A percentile compares a stretch with the other conserved stretches of the same genome.
Evolutionary conservation across 2,888 invertebrate species (phyloP).

Genomic region (Gastracanthus pulcherrimus): DNA sequence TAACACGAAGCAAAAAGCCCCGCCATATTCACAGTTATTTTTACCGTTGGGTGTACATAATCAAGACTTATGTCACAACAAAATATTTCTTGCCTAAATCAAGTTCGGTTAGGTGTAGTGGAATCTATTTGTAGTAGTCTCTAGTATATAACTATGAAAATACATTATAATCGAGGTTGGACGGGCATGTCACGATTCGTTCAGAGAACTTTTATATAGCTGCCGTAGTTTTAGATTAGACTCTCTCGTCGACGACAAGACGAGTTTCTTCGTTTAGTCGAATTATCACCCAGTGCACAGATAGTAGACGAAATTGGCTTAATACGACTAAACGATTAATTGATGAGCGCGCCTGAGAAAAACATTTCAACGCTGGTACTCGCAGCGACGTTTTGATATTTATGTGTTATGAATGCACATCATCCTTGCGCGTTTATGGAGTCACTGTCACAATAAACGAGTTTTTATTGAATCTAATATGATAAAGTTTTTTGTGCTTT

Average conservation of each 20-base stretch:
- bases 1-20: too few species aligned
- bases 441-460: constrained; percentile 26
- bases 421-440: not conserved
- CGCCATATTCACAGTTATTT: too few species aligned
- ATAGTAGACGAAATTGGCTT: constrained; percentile 19
- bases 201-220: constrained; percentile 17
- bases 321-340: constrained; percentile 29
- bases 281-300: constrained; percentile 10
- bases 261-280: not conserved
- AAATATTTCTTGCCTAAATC: too few species aligned
- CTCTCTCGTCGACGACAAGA: not conserved
- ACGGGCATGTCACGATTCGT: constrained; percentile 14
- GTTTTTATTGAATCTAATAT: constrained; percentile 36
- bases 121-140: too few species aligned
- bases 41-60: too few species aligned
- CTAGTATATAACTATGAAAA: too few species aligned
- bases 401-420: not conserved
- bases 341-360: constrained; percentile 13
- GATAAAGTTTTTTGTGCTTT: constrained; percentile 10
- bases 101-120: too few species aligned
- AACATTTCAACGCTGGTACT: not conserved
- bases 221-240: too few species aligned
- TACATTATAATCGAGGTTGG: too few species aligned
- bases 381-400: constrained; percentile 12
- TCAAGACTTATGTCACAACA: too few species aligned